These are phyloP conservation scores for Hydropsyche betteni DNA, from an alignment of 2,888 invertebrate species.

Conservation along the genomic window DNA sequence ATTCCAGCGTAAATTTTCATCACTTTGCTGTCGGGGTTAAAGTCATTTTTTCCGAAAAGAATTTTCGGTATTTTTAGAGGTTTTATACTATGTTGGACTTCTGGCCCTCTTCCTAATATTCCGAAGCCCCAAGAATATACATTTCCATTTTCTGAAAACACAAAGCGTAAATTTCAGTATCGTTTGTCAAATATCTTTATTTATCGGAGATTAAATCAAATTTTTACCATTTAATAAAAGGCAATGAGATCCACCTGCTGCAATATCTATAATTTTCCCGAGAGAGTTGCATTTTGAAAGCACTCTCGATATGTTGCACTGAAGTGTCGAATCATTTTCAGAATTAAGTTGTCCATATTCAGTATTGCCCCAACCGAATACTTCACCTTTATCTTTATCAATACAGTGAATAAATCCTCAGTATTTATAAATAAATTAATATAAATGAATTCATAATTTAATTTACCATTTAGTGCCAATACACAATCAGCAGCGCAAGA, in stretches of 20 bases:
- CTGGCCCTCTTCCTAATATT: constrained; percentile 87
- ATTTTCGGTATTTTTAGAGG: constrained; percentile 81
- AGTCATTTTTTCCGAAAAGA: constrained; percentile 87
- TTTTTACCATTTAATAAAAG: constrained; percentile 78
- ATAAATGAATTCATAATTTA: background rate
- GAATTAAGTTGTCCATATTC: constrained; percentile 87
- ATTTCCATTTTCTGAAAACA: constrained; percentile 76
- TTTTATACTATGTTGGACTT: constrained; percentile 69
- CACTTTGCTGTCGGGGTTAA: constrained; percentile 75
- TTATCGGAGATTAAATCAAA: constrained; percentile 24
- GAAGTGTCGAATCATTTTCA: constrained; percentile 66
- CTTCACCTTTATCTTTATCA: constrained; percentile 79
- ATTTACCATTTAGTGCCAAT: constrained; percentile 82
- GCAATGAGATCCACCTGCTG: constrained; percentile 88
- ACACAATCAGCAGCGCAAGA: constrained; percentile 86
- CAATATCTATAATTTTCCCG: constrained; percentile 82
- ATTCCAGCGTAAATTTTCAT: constrained; percentile 76
- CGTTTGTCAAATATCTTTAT: constrained; percentile 28
- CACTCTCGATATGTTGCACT: constrained; percentile 77
- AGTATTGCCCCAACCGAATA: constrained; percentile 97
- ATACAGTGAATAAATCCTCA: constrained; percentile 17
- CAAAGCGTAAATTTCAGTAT: too few species aligned
- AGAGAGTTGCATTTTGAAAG: constrained; percentile 71
- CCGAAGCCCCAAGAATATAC: constrained; percentile 96
- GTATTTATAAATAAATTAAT: background rate